A percentile compares a stretch with the other conserved stretches of the same genome.
phyloP scores from a whole-genome alignment of 2,888 invertebrate species.

The Coelinius sp. region DNA sequence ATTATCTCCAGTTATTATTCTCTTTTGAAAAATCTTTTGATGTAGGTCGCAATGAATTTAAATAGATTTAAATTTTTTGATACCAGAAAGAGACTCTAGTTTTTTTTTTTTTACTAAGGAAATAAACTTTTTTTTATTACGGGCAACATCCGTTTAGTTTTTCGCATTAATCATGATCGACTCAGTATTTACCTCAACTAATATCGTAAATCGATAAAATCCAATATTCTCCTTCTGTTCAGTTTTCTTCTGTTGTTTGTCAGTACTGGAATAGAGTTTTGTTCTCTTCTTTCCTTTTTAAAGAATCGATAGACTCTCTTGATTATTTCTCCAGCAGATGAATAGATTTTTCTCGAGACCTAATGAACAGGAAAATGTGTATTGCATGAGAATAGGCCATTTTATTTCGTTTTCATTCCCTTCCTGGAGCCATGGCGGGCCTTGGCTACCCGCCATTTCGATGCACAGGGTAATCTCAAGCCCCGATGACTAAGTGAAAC shows the following conservation, averaged over 20 bases:
- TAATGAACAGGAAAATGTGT: background rate
- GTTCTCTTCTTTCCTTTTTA: no score
- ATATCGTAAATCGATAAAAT: constrained; percentile 9
- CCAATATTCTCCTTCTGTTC: background rate
- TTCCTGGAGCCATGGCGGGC: constrained; percentile 33
- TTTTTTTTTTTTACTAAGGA: background rate
- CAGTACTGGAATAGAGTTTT: constrained; percentile 3
- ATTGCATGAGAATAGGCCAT: constrained; percentile 25
- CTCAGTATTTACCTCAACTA: background rate
- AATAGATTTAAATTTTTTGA: constrained; percentile 12
- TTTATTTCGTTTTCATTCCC: background rate
- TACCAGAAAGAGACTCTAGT: background rate
- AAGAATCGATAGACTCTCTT: no score
- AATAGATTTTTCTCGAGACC: background rate
- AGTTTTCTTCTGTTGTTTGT: background rate
- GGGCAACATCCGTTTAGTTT: no score
- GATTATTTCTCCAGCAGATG: background rate
- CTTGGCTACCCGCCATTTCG: constrained; percentile 49
- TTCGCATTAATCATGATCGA: constrained; percentile 13
- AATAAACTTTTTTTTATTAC: no score
- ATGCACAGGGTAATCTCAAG: constrained; percentile 44
- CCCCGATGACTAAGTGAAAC: constrained; percentile 45
- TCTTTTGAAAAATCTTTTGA: background rate
- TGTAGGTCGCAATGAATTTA: constrained; percentile 8
- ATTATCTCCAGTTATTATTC: background rate